phyloP scores from a whole-genome alignment of 2,113 vertebrate genomes.

The Ceyx melanurus region DNA sequence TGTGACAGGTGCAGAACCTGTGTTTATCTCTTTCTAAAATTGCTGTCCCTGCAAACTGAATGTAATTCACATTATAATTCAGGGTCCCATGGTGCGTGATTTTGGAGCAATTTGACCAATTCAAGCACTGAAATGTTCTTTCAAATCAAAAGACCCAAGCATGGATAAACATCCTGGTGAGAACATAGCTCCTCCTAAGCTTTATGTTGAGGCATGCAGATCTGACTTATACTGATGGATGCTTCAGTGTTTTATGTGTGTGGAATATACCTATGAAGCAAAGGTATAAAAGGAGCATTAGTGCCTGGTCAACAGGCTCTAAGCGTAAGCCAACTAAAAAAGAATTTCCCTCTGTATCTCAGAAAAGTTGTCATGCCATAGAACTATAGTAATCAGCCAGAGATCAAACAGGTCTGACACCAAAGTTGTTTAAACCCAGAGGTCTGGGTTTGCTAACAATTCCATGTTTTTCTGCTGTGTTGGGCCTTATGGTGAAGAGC shows the following conservation, averaged over 20 bases:
- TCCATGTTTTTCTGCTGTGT: neutral
- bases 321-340: neutral
- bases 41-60: neutral
- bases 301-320: neutral
- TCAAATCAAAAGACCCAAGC: neutral
- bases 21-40: neutral
- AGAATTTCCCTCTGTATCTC: neutral
- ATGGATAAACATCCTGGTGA: neutral
- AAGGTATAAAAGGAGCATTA: neutral
- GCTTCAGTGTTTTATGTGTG: neutral
- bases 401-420: neutral
- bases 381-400: neutral
- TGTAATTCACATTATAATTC: neutral
- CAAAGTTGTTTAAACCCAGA: neutral
- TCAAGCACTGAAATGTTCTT: neutral
- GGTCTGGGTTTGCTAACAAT: neutral
- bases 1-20: neutral
- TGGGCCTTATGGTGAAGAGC: rapidly evolving
- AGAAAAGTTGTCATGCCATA: neutral
- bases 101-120: neutral
- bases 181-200: neutral
- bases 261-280: neutral
- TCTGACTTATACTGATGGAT: neutral
- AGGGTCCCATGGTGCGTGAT: neutral
- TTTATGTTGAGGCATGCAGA: neutral